Evolutionary conservation across 2,113 vertebrate genomes (phyloP), one percentile per base, ranked within the genome.

Genomic region (Cyprinodon tularosa): DNA sequence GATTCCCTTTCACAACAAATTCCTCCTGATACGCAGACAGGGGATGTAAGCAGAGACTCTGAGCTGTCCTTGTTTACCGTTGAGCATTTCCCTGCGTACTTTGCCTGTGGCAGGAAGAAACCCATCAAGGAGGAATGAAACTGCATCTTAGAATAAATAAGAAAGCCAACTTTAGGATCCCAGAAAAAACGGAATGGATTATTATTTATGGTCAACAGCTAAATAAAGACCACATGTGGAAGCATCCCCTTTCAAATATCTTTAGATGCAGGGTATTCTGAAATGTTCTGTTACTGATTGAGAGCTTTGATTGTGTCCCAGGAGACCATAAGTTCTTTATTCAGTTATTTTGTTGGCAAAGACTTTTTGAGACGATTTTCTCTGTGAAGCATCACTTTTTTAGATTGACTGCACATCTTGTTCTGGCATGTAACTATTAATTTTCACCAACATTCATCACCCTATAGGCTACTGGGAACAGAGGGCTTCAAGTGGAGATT

Each of bases 1-100:
- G 76, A 36, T 79, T 92, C 92, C 88, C 85, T 90, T 91, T 90
- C 83, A 82, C 64, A 72, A 47, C 44, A 68, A 83, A 88, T 82
- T 89, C 86, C 86, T 78, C 71, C 83, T 42, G 74, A 65, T 64
- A 42, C 82, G 37, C 72, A 65, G 86, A 81, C 84, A 62, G 75
- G 76, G 82, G 81, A 83, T 85, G 78, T 66, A 84, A 71, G 73
- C 80, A 74, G 81, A 83, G 85, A 86, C 86, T 80, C 89, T 93
- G 72, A 88, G 68, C 63, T 71, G 88, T 87, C 90, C 90, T 93
- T 92, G 93, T 92, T 92, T 91, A 89, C 84, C 84, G 77, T 81
- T 8, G 39, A 60, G 62, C 77, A 60, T 74, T 63, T 78, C 77
- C 78, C 68, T 38, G 64, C 84, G 76, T 76, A 61, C 84, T 72